Percentiles rank a stretch among this genome's conserved stretches.
Evolutionary conservation across 1,140 invertebrate species (phyloP).

Genomic region (Amphibalanus amphitrite): DNA sequence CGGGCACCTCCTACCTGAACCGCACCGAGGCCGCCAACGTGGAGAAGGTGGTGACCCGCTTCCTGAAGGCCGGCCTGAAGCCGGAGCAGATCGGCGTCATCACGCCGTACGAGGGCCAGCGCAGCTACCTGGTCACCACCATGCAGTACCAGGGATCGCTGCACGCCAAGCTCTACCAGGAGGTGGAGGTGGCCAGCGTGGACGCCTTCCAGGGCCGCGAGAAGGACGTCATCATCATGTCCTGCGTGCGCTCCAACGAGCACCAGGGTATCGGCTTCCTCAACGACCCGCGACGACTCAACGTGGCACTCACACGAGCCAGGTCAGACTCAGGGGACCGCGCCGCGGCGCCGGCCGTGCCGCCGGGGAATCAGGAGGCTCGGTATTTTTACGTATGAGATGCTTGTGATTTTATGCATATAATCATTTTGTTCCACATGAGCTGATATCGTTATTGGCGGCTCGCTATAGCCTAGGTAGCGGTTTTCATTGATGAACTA

Average conservation of each 20-base stretch:
- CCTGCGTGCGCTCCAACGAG: conserved; percentile 76
- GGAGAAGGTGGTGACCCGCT: conserved; percentile 88
- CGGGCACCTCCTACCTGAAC: conserved; percentile 96
- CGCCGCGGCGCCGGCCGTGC: no score
- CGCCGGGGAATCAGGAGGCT: no score
- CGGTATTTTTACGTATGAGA: no score
- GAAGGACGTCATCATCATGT: conserved; percentile 97
- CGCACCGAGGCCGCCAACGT: conserved; percentile 96
- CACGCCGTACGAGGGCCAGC: conserved; percentile 96
- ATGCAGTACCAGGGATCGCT: conserved; percentile 98
- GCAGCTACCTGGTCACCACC: conserved; percentile 90
- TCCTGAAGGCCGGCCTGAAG: conserved; percentile 82
- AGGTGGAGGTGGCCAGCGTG: conserved; percentile 98
- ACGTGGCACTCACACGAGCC: conserved; percentile 92
- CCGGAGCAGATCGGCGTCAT: conserved; percentile 99
- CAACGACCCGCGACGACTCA: conserved; percentile 90
- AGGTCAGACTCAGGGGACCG: no score
- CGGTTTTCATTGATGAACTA: no score
- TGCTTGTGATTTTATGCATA: no score
- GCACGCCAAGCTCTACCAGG: conserved; percentile 91
- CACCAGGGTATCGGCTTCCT: conserved; percentile 86
- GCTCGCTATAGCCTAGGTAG: no score
- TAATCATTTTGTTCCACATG: no score
- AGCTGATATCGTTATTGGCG: no score
- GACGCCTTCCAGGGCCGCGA: conserved; percentile 96